Evolutionary conservation across 2,113 vertebrate species (phyloP), one percentile per base, ranked within the genome.

Genomic region (Orthonyx spaldingii): DNA sequence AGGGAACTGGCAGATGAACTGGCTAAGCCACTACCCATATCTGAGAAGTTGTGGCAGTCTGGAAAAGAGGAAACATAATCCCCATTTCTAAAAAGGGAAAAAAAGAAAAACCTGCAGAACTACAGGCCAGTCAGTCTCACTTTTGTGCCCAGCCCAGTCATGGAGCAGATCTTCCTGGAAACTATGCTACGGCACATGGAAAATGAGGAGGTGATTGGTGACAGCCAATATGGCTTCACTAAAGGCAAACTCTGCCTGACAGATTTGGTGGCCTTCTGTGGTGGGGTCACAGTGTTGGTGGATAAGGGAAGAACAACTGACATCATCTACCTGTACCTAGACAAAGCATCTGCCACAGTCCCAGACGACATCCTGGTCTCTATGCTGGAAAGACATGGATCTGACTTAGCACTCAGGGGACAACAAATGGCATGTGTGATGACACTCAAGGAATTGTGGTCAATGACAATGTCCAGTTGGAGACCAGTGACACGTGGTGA

Each of bases 401-500:
- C 44, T 81, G 52, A 44, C 0, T 0, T 42, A 72, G 15, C 26
- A 42, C 21, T 23, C 32, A 56, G 39, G n/a, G 39, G 7, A 55
- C 21, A 21, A 70, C 9, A 32, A 72, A 50, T 9, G 32, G 22
- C 35, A 35, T 57, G 26, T 71, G 52, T 28, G 37, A 49, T 27
- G 10, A 27, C 50, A 72, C 18, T 44, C 37, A 37, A 50, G 44
- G 37, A 65, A 35, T 6, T 22, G 22, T 7, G 3, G 44, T 33
- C 42, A 72, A 9, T 32, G 18, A 56, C 6, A 11, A 28, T 13
- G 39, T 69, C 39, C 55, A 69, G 1, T 3, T 52, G 15, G 33
- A 77, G 7, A 60, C 22, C 46, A 57, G 59, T 9, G 26, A 15
- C 0, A 0, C 3, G 14, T 28, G 50, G 21, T 35, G 50, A 2